Evolutionary conservation across 1,140 invertebrate genomes (phyloP).

Genomic region (Drosophila seguyi): DNA sequence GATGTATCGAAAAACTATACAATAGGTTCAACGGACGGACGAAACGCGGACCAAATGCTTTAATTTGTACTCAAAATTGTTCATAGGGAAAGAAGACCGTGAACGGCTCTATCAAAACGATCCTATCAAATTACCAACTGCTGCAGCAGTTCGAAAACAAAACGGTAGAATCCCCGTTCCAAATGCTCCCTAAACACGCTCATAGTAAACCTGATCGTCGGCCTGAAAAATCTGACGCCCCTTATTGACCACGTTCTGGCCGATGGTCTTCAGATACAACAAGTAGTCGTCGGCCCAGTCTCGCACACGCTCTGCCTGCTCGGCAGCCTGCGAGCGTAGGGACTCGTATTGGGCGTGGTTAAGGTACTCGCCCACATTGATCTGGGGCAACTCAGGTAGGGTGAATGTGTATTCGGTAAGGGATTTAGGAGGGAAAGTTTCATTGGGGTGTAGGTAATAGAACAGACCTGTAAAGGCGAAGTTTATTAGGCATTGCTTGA

Average conservation of each 20-base stretch:
- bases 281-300: slow-evolving; percentile 82
- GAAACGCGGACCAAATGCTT: slow-evolving; percentile 56
- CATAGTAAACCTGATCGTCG: slow-evolving; percentile 70
- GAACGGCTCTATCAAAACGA: neutral
- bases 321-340: slow-evolving; percentile 62
- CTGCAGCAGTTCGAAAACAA: slow-evolving; percentile 67
- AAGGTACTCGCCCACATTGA: slow-evolving; percentile 69
- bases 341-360: slow-evolving; percentile 68
- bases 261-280: slow-evolving; percentile 74
- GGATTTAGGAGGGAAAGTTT: slow-evolving; percentile 80
- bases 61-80: slow-evolving; percentile 68
- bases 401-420: slow-evolving; percentile 61
- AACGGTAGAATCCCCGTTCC: slow-evolving; percentile 47
- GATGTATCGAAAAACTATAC: slow-evolving; percentile 20
- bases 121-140: slow-evolving; percentile 56
- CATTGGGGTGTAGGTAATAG: slow-evolving; percentile 84
- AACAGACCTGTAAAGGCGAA: slow-evolving; percentile 76
- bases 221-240: slow-evolving; percentile 72
- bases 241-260: slow-evolving; percentile 72
- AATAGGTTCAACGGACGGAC: slow-evolving; percentile 26
- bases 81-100: slow-evolving; percentile 29
- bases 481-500: slow-evolving; percentile 25
- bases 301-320: slow-evolving; percentile 70
- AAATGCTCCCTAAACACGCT: slow-evolving; percentile 72
- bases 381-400: slow-evolving; percentile 68